Conservation (phyloP, 2,113 vertebrate species). For the Nycticorax nycticorax region DNA sequence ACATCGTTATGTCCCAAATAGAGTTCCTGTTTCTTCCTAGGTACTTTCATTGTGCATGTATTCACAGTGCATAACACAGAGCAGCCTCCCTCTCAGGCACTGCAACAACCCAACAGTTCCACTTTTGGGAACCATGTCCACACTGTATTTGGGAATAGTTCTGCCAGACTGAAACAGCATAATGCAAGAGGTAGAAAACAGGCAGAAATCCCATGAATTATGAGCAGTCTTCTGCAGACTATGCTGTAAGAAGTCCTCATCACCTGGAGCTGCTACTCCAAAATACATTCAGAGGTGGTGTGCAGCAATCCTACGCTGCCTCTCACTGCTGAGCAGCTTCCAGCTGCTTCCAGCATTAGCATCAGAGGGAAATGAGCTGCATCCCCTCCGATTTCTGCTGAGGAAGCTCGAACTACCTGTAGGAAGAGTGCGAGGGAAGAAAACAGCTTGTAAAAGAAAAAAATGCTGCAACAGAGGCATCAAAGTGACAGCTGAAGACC, state of each 20-base stretch:
- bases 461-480: background rate
- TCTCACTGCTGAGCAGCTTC: background rate
- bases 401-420: background rate
- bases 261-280: background rate
- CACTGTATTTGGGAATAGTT: background rate
- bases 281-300: background rate
- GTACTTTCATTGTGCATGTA: background rate
- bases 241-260: background rate
- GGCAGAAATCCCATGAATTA: background rate
- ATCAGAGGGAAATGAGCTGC: background rate
- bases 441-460: background rate
- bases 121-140: background rate
- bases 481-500: background rate
- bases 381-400: background rate
- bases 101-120: background rate
- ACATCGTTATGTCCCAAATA: background rate
- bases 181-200: background rate
- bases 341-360: background rate
- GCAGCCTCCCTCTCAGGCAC: background rate
- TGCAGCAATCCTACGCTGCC: background rate
- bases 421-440: fast-evolving
- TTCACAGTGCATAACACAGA: background rate
- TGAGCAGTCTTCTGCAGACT: background rate
- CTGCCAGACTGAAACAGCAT: fast-evolving
- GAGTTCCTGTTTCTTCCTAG: background rate